Percentiles rank a stretch among this genome's conserved stretches.
Conservation (phyloP, 92 coral and sea anemone genomes). For the Porites evermanni region DNA sequence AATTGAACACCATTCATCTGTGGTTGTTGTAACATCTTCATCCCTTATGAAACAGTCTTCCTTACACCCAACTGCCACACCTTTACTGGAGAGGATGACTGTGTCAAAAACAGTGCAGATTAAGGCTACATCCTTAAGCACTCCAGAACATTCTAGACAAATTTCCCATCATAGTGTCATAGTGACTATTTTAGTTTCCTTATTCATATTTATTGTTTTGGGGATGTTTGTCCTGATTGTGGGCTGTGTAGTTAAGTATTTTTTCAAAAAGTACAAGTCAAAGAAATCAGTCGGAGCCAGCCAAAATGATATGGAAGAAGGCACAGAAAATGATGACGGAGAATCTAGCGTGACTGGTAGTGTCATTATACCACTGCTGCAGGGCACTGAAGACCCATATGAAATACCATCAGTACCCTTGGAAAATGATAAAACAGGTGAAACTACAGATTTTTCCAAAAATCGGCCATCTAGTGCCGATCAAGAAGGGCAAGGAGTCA, state of each 20-base stretch:
- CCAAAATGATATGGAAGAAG: neutral
- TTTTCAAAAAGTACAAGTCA: neutral
- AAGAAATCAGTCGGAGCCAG: neutral
- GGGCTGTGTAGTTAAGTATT: neutral
- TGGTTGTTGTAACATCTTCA: neutral
- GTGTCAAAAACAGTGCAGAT: neutral
- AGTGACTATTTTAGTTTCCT: neutral
- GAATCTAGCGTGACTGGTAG: neutral
- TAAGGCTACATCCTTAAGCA: neutral
- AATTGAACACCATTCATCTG: neutral
- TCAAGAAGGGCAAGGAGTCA: neutral
- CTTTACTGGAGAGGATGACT: neutral
- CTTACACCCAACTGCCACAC: neutral
- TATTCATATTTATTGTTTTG: neutral
- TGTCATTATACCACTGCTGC: neutral
- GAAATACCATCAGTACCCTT: too few species aligned
- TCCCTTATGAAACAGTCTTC: neutral
- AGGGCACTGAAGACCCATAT: neutral
- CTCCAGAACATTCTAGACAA: neutral
- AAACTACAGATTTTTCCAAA: neutral
- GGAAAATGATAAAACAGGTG: neutral
- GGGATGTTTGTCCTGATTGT: neutral
- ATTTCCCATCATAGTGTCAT: neutral
- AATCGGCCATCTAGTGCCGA: neutral
- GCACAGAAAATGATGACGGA: too few species aligned